These are phyloP conservation scores for Pseudococcus longispinus DNA, from an alignment of 2,888 invertebrate species.

Conservation along the genomic window DNA sequence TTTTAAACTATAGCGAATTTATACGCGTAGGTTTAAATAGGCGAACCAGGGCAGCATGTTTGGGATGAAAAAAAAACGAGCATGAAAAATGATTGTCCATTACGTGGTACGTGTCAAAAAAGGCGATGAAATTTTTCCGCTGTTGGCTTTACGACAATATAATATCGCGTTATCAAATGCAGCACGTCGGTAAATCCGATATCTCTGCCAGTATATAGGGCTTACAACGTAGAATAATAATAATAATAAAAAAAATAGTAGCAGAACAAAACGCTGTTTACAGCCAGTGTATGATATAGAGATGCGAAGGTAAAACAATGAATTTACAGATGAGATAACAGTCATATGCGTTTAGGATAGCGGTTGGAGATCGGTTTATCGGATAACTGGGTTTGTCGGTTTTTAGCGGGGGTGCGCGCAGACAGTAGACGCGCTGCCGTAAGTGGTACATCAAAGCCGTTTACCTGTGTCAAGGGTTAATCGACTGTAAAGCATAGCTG, in stretches of 20 bases:
- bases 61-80: background rate
- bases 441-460: conserved; percentile 56
- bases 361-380: conserved; percentile 55
- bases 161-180: conserved; percentile 54
- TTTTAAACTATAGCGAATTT: too few relatives aligned
- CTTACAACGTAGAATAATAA: background rate
- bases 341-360: conserved; percentile 56
- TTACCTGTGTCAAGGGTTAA: conserved; percentile 55
- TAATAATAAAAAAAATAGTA: background rate
- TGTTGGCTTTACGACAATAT: conserved; percentile 56
- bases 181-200: conserved; percentile 53
- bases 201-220: conserved; percentile 49
- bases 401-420: conserved; percentile 41
- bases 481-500: conserved; percentile 56
- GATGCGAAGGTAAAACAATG: conserved; percentile 53
- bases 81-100: conserved; percentile 52
- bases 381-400: conserved; percentile 56
- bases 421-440: conserved; percentile 25
- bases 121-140: conserved; percentile 55
- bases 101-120: conserved; percentile 48
- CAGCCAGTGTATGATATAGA: conserved; percentile 53
- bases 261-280: conserved; percentile 46
- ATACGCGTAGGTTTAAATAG: too few relatives aligned
- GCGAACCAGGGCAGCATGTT: too few relatives aligned
- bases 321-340: conserved; percentile 56